A percentile compares a stretch with the other conserved stretches of the same genome.
phyloP scores from a whole-genome alignment of 2,797 vertebrate genomes.

The Coendou prehensilis region DNA sequence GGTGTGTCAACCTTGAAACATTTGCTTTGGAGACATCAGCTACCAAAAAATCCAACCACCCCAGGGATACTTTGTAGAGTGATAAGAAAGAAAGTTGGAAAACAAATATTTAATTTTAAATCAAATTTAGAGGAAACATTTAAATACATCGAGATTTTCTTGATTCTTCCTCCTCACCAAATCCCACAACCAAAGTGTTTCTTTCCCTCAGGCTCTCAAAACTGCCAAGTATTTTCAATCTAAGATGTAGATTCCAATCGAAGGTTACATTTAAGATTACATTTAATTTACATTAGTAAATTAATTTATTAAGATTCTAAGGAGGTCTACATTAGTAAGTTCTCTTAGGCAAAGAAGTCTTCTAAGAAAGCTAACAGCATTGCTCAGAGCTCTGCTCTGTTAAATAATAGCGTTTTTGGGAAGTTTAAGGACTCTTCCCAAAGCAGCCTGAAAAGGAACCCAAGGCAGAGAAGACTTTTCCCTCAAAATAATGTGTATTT shows the following conservation, averaged over 20 bases:
- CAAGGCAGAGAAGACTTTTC: not conserved
- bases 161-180: not conserved
- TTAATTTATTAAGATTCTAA: not conserved
- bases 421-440: not conserved
- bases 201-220: not conserved
- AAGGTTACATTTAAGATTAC: not conserved
- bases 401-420: not conserved
- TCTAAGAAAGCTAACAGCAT: not conserved
- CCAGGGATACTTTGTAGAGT: not conserved
- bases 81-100: not conserved
- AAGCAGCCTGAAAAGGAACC: not conserved
- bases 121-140: not conserved
- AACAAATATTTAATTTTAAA: not conserved
- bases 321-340: not conserved
- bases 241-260: not conserved
- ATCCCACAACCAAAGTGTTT: accelerated
- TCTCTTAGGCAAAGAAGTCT: not conserved
- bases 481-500: not conserved
- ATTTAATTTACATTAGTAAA: not conserved
- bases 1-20: not conserved
- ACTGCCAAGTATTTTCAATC: not conserved
- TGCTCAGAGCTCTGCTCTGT: not conserved
- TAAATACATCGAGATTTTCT: not conserved
- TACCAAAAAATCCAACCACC: not conserved
- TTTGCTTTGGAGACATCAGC: not conserved